Conservation (phyloP, 2,888 invertebrate species). For the Leucophenga maculata region DNA sequence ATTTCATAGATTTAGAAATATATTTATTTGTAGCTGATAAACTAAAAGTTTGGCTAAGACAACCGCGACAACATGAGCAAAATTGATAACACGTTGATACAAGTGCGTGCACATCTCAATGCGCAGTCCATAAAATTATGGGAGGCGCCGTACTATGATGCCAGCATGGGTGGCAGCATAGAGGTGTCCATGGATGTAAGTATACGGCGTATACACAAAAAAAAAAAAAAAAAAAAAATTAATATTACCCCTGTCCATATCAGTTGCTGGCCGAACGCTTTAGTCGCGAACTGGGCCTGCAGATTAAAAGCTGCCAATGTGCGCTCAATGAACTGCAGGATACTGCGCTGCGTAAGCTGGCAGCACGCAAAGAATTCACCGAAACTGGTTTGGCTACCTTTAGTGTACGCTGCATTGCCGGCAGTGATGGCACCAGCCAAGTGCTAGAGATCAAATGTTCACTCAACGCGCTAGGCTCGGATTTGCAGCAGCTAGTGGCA, state of each 20-base stretch:
- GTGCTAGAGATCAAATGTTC: slow-evolving; percentile 76
- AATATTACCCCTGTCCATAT: slow-evolving; percentile 41
- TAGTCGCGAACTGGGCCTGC: slow-evolving; percentile 74
- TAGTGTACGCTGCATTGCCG: slow-evolving; percentile 78
- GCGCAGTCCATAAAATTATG: slow-evolving; percentile 82
- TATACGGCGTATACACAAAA: not conserved
- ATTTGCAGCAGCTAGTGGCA: slow-evolving; percentile 75
- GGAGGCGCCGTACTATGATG: slow-evolving; percentile 80
- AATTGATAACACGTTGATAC: slow-evolving; percentile 78
- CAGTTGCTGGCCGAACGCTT: slow-evolving; percentile 79
- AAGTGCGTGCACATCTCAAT: slow-evolving; percentile 80
- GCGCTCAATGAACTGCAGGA: slow-evolving; percentile 53
- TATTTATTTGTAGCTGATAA: not conserved
- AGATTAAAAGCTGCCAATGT: slow-evolving; percentile 42
- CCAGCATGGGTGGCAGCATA: slow-evolving; percentile 73
- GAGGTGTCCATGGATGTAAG: slow-evolving; percentile 70
- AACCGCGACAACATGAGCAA: slow-evolving; percentile 59
- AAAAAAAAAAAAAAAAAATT: not conserved
- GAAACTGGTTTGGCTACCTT: slow-evolving; percentile 81
- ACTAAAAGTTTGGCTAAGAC: no score
- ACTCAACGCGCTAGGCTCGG: slow-evolving; percentile 74
- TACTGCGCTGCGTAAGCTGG: slow-evolving; percentile 80
- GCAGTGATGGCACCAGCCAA: slow-evolving; percentile 72
- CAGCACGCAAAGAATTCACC: slow-evolving; percentile 79
- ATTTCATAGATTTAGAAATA: not conserved